Percentiles rank a stretch among this genome's conserved stretches.
Evolutionary conservation across 2,113 vertebrate genomes (phyloP).

Genomic region (Uria lomvia): DNA sequence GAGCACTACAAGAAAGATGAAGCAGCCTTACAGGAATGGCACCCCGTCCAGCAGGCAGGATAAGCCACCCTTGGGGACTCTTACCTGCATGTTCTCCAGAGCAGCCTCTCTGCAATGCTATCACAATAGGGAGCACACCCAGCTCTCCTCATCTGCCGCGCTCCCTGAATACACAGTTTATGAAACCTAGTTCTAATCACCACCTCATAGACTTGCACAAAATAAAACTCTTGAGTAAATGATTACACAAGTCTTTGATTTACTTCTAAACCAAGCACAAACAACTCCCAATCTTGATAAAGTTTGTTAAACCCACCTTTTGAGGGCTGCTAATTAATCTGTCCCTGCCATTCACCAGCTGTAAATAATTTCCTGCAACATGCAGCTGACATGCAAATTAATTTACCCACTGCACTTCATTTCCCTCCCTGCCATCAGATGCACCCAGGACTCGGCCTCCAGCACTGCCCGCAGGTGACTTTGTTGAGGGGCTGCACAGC

Average conservation of each 20-base stretch:
- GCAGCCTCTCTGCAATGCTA: fast-evolving
- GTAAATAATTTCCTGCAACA: neutral
- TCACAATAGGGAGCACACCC: fast-evolving
- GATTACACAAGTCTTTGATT: neutral
- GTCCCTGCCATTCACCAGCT: neutral
- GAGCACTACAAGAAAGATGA: neutral
- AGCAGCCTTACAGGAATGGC: neutral
- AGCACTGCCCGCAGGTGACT: no score
- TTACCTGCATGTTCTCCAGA: fast-evolving
- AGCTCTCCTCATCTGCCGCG: neutral
- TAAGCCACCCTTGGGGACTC: fast-evolving
- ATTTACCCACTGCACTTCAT: neutral
- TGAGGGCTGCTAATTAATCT: neutral
- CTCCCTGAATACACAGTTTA: neutral
- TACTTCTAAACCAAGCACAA: neutral
- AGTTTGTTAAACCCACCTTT: neutral
- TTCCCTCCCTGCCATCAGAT: neutral
- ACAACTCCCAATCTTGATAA: neutral
- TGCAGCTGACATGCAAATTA: neutral
- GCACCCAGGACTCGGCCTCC: no score
- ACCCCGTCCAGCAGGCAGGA: no score
- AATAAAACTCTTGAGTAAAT: neutral
- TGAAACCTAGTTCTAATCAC: neutral
- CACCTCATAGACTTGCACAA: neutral
- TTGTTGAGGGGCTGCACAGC: neutral